Base-by-base conservation (phyloP, 1,140 invertebrate genomes). In the Aphidius gifuensis region DNA sequence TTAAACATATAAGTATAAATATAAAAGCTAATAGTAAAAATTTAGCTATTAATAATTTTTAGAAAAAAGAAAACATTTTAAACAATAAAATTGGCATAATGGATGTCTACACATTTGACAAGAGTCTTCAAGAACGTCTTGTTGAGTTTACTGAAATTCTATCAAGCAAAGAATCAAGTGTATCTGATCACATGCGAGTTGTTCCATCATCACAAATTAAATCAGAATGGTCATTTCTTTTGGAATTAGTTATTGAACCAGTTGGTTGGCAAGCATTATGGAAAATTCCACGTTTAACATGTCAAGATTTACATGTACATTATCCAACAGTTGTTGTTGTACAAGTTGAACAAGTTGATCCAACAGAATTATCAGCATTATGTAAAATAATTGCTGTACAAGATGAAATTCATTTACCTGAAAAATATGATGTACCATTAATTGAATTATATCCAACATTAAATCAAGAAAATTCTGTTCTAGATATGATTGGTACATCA, bases 221-320 rank as follows among this genome's bases (percentile, higher is more conserved):
- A 11, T 72, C 76, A 9, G 83, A 86, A 72, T 87, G 85, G 85
- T 69, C 72, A 9, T 83, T 79, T 68, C 82, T 84, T 53, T 65
- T 86, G 6, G 84, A 87, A 61, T 59, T 86, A 39, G 77, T 81
- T 16, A 73, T 87, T 42, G 85, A 87, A 61, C 83, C 83, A 43
- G 74, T 74, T 65, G 85, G 85, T 5, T 87, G 86, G 86, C 83
- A 84, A 69, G 85, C 85, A 3, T 66, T 87, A 23, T 87, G 86
- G 86, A 87, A 86, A 73, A 84, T 87, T 64, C 81, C 85, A 16
- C 76, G 84, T 6, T 64, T 79, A 6, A 84, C 80, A 23, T 87
- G 86, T 53, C 83, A 86, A 68, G 77, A 83, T 38, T 76, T 85
- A 0, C 74, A 84, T 53, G 76, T 87, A 11, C 80, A 81, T 9